Conservation (phyloP, 1,140 invertebrate genomes). For the Rhopalosiphum padi region DNA sequence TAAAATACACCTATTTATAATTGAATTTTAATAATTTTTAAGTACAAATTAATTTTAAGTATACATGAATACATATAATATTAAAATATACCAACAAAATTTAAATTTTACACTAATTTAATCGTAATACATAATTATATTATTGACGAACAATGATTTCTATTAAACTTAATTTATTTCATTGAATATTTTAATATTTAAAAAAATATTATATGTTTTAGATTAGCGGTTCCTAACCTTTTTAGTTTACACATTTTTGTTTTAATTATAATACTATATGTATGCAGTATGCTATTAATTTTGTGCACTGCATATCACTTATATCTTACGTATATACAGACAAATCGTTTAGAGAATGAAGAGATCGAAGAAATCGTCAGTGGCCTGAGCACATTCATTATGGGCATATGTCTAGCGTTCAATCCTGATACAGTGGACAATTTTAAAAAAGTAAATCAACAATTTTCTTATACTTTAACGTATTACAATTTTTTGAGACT, state of each 20-base stretch:
- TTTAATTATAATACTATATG: background rate
- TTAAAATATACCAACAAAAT: too few relatives aligned
- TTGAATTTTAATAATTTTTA: too few relatives aligned
- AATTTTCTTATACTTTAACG: background rate
- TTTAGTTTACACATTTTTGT: background rate
- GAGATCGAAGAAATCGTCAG: slow-evolving; percentile 87
- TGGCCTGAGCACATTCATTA: slow-evolving; percentile 91
- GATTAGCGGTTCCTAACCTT: too few relatives aligned
- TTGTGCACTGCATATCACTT: background rate
- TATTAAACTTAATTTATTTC: too few relatives aligned
- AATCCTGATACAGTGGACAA: slow-evolving; percentile 86
- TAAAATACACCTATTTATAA: too few relatives aligned
- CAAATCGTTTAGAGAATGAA: slow-evolving; percentile 78
- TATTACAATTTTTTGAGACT: background rate
- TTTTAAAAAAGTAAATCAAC: slow-evolving; percentile 73
- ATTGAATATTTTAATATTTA: too few relatives aligned
- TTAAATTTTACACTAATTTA: too few relatives aligned
- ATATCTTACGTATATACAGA: slow-evolving; percentile 60
- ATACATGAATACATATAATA: too few relatives aligned
- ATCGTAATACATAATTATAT: too few relatives aligned
- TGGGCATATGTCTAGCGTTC: slow-evolving; percentile 91
- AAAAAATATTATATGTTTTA: too few relatives aligned
- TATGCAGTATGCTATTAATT: background rate
- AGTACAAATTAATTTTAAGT: too few relatives aligned
- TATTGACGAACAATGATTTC: too few relatives aligned